Conservation (phyloP, 2,113 vertebrate species). For the Brachyhypopomus occidentalis region DNA sequence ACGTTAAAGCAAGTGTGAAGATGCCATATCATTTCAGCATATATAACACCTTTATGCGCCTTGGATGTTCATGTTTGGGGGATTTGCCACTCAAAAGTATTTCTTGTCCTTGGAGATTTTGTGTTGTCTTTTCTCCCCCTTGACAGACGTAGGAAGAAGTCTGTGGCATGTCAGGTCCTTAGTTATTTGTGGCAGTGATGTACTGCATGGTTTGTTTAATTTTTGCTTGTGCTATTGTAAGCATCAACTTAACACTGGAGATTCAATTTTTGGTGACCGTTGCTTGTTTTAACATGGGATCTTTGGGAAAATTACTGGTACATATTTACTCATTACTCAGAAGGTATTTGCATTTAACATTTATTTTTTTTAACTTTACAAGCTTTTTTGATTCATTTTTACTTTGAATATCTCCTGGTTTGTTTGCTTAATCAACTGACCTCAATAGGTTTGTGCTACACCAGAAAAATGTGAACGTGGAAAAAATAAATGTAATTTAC, state of each 20-base stretch:
- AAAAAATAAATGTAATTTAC: neutral
- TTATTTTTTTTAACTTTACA: too few species aligned
- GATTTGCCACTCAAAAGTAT: neutral
- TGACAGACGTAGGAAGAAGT: neutral
- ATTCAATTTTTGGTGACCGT: neutral
- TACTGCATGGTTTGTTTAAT: neutral
- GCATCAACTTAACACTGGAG: neutral
- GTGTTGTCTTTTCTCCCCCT: too few species aligned
- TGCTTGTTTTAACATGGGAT: neutral
- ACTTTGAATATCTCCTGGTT: too few species aligned
- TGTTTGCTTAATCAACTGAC: too few species aligned
- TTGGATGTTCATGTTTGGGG: neutral
- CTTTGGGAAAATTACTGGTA: neutral
- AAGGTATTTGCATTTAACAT: too few species aligned
- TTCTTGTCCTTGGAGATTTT: neutral
- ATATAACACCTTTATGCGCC: too few species aligned
- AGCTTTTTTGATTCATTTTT: too few species aligned
- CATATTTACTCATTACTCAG: neutral
- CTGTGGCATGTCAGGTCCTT: neutral
- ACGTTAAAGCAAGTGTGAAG: too few species aligned
- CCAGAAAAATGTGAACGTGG: neutral
- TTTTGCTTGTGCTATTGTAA: slow-evolving; percentile 6
- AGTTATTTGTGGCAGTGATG: neutral
- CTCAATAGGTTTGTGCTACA: neutral
- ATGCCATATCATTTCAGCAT: too few species aligned